Conservation (phyloP, 2,888 invertebrate species). For the Julus scandinavius region DNA sequence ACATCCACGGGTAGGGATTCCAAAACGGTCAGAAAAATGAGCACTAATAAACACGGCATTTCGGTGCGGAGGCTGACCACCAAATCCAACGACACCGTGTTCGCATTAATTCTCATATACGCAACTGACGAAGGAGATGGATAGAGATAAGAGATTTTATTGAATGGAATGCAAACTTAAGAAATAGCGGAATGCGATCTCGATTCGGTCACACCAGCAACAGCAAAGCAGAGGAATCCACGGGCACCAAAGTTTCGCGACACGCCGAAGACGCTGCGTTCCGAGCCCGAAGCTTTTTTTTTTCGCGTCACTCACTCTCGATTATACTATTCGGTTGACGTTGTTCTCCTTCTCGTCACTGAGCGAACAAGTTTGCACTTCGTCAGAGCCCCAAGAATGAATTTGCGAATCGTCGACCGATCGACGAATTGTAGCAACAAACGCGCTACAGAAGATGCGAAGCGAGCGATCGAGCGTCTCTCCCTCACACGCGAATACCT, state of each 20-base stretch:
- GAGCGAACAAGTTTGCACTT: background rate
- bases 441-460: background rate
- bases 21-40: conserved; percentile 69
- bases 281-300: background rate
- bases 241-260: conserved; percentile 8
- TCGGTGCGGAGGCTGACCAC: conserved; percentile 54
- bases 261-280: background rate
- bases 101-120: conserved; percentile 51
- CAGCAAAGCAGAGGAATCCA: background rate
- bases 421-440: background rate
- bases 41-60: conserved; percentile 70
- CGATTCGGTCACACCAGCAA: background rate
- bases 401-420: background rate
- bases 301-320: background rate
- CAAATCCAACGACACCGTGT: conserved; percentile 52
- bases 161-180: background rate
- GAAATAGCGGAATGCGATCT: background rate
- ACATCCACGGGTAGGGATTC: conserved; percentile 70
- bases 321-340: background rate
- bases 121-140: background rate
- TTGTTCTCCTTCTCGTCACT: background rate
- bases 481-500: background rate
- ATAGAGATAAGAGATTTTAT: background rate
- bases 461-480: background rate
- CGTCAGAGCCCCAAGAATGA: background rate